phyloP scores from a whole-genome alignment of 2,888 invertebrate species.

The Cantharis nigra region DNA sequence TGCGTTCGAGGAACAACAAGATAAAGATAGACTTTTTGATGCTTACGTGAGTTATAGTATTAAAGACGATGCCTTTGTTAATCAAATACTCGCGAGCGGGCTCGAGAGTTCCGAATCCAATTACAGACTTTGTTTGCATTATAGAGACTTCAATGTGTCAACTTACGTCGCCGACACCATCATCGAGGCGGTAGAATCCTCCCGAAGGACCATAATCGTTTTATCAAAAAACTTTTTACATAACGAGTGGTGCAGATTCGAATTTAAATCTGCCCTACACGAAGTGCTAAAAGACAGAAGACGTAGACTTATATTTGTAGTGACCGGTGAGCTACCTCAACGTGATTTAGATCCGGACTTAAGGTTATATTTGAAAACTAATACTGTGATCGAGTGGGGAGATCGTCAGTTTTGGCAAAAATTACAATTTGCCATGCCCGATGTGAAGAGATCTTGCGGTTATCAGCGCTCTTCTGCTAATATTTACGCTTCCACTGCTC shows the following conservation, averaged over 20 bases:
- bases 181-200: conserved; percentile 88
- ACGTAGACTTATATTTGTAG: conserved; percentile 85
- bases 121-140: conserved; percentile 88
- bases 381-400: conserved; percentile 91
- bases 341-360: conserved; percentile 90
- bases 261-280: conserved; percentile 91
- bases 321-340: conserved; percentile 87
- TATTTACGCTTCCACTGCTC: conserved; percentile 69
- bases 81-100: conserved; percentile 84
- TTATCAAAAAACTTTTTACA: conserved; percentile 91
- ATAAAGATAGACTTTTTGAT: conserved; percentile 87
- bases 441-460: conserved; percentile 67
- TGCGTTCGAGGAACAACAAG: conserved; percentile 78
- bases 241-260: conserved; percentile 94
- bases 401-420: conserved; percentile 98
- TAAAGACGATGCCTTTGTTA: conserved; percentile 90
- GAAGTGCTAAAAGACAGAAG: conserved; percentile 86
- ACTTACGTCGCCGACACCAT: conserved; percentile 91
- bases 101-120: conserved; percentile 81
- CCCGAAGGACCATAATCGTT: conserved; percentile 86
- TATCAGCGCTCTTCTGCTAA: conserved; percentile 71
- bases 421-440: conserved; percentile 88
- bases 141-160: conserved; percentile 87
- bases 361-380: conserved; percentile 85
- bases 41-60: conserved; percentile 95